phyloP scores from a whole-genome alignment of 2,113 vertebrate genomes.

The Syrmaticus mikado region DNA sequence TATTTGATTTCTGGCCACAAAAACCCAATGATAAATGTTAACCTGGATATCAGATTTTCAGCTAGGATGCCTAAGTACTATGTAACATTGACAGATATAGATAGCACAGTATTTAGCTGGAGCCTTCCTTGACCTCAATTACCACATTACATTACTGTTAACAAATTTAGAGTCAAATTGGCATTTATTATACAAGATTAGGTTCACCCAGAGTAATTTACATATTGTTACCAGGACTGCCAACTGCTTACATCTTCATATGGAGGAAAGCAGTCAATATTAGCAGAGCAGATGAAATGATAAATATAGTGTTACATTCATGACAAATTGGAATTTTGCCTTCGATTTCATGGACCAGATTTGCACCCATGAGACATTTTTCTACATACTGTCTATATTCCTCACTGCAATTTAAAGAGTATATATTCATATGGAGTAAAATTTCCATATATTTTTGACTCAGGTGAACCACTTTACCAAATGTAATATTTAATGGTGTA shows the following conservation, averaged over 20 bases:
- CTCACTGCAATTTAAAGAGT: background rate
- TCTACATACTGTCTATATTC: background rate
- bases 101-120: conserved; percentile 71
- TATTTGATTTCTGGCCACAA: conserved; percentile 66
- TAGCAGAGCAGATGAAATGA: conserved; percentile 22
- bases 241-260: conserved; percentile 67
- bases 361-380: background rate
- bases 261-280: conserved; percentile 62
- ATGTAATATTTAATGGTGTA: background rate
- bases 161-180: conserved; percentile 77
- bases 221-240: conserved; percentile 72
- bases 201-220: conserved; percentile 73
- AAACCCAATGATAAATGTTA: conserved; percentile 51
- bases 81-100: conserved; percentile 71
- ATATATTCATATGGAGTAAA: background rate
- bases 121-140: conserved; percentile 77
- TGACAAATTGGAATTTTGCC: background rate
- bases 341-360: background rate
- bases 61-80: conserved; percentile 47
- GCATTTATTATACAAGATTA: conserved; percentile 76
- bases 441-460: background rate
- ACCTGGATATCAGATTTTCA: conserved; percentile 63
- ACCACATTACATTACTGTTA: conserved; percentile 82
- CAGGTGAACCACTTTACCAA: background rate
- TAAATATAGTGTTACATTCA: conserved; percentile 11